Conservation (phyloP, 1,140 invertebrate genomes). For the Platorchestia sp. region DNA sequence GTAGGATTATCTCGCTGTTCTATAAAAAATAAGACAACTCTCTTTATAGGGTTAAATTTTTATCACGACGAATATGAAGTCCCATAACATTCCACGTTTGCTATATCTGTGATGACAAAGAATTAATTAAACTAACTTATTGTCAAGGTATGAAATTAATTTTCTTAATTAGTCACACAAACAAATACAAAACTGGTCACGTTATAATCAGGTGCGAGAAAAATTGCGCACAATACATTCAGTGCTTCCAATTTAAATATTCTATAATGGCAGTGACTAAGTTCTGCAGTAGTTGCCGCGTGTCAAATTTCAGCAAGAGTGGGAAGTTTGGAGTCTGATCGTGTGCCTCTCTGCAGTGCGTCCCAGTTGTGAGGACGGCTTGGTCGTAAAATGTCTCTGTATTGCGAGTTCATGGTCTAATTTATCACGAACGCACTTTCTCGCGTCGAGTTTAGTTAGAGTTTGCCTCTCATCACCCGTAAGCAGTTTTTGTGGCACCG, state of each 20-base stretch:
- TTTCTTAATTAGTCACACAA: neutral
- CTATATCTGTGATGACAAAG: neutral
- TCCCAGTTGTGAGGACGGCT: neutral
- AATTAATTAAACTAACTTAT: neutral
- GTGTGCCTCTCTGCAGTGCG: neutral
- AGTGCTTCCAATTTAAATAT: neutral
- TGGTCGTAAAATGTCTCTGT: neutral
- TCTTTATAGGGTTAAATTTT: neutral
- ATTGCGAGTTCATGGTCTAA: neutral
- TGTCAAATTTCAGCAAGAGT: neutral
- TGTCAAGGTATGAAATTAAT: neutral
- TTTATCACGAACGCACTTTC: neutral
- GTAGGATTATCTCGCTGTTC: no score
- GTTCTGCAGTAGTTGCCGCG: neutral
- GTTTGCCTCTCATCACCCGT: neutral
- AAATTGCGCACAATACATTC: neutral
- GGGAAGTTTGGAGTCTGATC: neutral
- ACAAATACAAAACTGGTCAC: neutral
- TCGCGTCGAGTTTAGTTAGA: neutral
- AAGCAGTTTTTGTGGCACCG: neutral
- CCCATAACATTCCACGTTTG: neutral
- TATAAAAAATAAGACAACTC: no score
- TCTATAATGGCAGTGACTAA: neutral
- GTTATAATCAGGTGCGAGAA: neutral
- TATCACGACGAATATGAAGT: neutral